Conservation (phyloP, 2,888 invertebrate genomes). For the Rotaria magnacalcarata region DNA sequence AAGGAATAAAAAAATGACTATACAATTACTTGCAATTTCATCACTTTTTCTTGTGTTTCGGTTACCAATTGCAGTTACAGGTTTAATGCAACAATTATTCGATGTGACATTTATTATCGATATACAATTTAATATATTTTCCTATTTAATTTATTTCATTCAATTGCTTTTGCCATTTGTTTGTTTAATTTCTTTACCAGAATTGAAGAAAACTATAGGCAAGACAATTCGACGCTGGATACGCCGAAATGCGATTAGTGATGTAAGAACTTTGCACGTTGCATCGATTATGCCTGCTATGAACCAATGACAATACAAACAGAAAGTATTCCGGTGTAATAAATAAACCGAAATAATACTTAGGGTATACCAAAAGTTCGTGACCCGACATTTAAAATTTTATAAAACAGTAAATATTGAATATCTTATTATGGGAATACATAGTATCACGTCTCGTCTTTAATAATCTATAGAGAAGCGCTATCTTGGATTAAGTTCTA, state of each 20-base stretch:
- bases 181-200: background rate
- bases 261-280: background rate
- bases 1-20: background rate
- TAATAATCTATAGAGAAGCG: no score
- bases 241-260: background rate
- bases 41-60: slow-evolving; percentile 9
- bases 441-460: no score
- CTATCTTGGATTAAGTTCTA: no score
- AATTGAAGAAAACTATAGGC: background rate
- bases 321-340: no score
- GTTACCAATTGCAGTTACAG: background rate
- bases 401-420: no score
- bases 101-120: background rate
- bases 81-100: background rate
- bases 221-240: background rate
- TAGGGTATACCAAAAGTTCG: no score
- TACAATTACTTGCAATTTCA: background rate
- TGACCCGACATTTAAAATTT: no score
- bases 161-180: background rate
- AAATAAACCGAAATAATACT: no score
- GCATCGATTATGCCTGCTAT: no score
- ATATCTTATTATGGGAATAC: no score
- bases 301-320: no score
- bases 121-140: background rate
- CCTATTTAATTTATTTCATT: slow-evolving; percentile 4